A percentile compares a stretch with the other conserved stretches of the same genome.
phyloP scores from a whole-genome alignment of 2,888 invertebrate species.

The Sylvicola cinctus region DNA sequence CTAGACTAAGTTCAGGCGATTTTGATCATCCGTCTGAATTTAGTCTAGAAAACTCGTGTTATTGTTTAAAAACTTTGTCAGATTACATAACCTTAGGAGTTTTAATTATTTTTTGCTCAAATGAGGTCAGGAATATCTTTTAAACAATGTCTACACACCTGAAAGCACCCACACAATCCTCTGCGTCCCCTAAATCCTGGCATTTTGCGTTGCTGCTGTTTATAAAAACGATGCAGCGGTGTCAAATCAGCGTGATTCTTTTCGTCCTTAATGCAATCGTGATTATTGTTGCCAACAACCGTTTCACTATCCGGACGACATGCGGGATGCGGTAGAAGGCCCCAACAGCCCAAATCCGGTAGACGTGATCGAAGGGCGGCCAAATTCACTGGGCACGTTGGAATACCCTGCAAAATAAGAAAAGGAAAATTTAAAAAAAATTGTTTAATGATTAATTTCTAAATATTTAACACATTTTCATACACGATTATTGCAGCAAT shows the following conservation, averaged over 20 bases:
- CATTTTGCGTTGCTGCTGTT: conserved; percentile 31
- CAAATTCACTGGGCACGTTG: conserved; percentile 42
- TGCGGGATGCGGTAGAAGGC: conserved; percentile 13
- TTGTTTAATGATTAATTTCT: too few species aligned
- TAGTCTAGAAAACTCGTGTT: too few species aligned
- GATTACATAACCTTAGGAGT: too few species aligned
- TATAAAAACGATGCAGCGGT: conserved; percentile 24
- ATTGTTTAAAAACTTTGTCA: too few species aligned
- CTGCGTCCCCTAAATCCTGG: conserved; percentile 40
- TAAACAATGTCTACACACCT: too few species aligned
- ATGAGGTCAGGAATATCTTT: too few species aligned
- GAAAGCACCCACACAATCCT: conserved; percentile 59
- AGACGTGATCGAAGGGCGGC: conserved; percentile 44
- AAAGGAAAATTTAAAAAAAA: conserved; percentile 7
- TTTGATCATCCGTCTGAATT: too few species aligned
- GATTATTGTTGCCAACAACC: conserved; percentile 8
- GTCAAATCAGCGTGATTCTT: conserved; percentile 10
- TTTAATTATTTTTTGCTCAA: too few species aligned
- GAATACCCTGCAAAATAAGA: conserved; percentile 37
- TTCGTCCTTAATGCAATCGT: conserved; percentile 5
- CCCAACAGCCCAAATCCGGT: conserved; percentile 30
- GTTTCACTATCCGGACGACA: conserved; percentile 5
- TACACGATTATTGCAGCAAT: too few species aligned
- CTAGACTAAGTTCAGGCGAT: too few species aligned
- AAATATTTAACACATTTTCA: too few species aligned